A percentile compares a stretch with the other conserved stretches of the same genome.
Conservation (phyloP, 2,113 vertebrate genomes). For the Chloroceryle aenea region DNA sequence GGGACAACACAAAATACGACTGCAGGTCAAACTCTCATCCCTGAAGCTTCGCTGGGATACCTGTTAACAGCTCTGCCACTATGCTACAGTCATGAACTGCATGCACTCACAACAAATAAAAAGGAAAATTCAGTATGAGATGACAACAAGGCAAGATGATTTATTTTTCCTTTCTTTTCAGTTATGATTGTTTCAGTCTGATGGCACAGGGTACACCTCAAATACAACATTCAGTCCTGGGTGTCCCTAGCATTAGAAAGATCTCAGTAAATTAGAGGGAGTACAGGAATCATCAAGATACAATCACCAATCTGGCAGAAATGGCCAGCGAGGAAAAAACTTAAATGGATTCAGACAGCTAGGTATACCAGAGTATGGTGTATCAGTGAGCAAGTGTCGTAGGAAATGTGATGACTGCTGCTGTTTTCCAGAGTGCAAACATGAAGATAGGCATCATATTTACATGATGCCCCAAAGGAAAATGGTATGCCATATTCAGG, state of each 20-base stretch:
- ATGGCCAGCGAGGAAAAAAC: rapidly evolving
- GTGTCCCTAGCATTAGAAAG: neutral
- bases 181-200: neutral
- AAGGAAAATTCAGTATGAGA: neutral
- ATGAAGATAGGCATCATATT: neutral
- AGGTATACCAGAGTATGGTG: neutral
- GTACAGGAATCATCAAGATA: neutral
- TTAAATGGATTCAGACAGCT: neutral
- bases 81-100: neutral
- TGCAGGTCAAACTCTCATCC: neutral
- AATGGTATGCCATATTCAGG: neutral
- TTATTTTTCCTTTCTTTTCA: neutral
- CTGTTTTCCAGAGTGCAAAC: neutral
- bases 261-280: neutral
- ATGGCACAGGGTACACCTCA: neutral
- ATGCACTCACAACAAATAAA: neutral
- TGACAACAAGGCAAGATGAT: neutral
- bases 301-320: neutral
- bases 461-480: neutral
- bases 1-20: rapidly evolving
- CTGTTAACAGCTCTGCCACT: neutral
- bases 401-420: neutral
- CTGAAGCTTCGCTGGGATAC: neutral
- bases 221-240: neutral
- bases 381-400: neutral